Percentiles rank a stretch among this genome's conserved stretches.
Conservation (phyloP, 1,140 invertebrate species). For the Papilio xuthus region DNA sequence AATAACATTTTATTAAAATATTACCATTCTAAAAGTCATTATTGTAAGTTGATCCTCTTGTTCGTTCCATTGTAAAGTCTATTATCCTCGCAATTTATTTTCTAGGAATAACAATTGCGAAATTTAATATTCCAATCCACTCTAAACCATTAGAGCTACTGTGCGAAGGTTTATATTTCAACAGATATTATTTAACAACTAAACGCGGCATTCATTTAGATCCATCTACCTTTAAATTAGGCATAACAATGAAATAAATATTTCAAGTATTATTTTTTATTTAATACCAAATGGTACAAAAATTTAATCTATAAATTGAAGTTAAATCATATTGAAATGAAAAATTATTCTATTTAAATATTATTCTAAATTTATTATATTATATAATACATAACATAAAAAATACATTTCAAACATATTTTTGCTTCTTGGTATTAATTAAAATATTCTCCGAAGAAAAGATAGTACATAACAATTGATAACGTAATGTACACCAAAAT, state of each 20-base stretch:
- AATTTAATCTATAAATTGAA: no score
- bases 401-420: no score
- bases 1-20: background rate
- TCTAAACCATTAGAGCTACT: conserved; percentile 23
- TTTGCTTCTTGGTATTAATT: no score
- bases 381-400: no score
- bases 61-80: conserved; percentile 23
- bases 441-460: no score
- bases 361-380: no score
- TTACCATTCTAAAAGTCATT: conserved; percentile 5
- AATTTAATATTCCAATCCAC: conserved; percentile 28
- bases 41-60: conserved; percentile 19
- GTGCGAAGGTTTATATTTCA: conserved; percentile 20
- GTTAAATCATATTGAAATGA: no score
- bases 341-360: no score
- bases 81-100: conserved; percentile 16
- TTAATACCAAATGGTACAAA: no score
- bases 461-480: no score
- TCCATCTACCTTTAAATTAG: conserved; percentile 8
- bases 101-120: conserved; percentile 26
- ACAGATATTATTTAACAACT: conserved; percentile 16
- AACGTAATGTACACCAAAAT: no score
- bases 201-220: conserved; percentile 1
- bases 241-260: conserved; percentile 12
- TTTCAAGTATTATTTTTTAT: background rate